Base-by-base conservation (phyloP, 30 jellyfish, hydroid and myxozoan species). In the Aurelia aurita region DNA sequence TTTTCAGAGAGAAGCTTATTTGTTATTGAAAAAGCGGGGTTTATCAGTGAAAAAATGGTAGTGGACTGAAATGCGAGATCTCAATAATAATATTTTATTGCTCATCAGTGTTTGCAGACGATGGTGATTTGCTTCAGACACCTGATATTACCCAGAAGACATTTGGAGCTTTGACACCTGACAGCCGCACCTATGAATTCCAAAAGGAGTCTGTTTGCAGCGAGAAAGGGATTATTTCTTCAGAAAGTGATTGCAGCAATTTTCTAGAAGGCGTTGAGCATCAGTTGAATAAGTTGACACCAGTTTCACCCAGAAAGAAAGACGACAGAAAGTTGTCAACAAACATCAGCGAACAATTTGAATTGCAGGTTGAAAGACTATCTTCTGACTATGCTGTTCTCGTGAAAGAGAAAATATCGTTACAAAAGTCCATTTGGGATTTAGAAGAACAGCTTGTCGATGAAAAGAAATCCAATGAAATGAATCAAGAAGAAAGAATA, bases 341-440 rank as follows among this genome's bases (percentile, higher is more conserved):
- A 60, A 66, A 8, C 10, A 59, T 18, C 63, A 78, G 32, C 16
- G 14, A 79, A 11, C n/a, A 15, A 10, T 14, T 62, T 23, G 62
- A 78, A 18, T 19, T 32, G n/a, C 86, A 74, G 2, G 58, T 74
- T 13, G 57, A 74, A 5, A 13, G 69, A 51, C 25, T 81, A 35
- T 66, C 85, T 0, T 10, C 71, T 13, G 91, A 81, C 51, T 81
- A 81, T 54, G 74, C 68, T 1, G 54, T 12, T n/a, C 59, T 81
- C 69, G 62, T 81, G 49, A 58, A 54, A 54, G 91, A 81, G 9
- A 81, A 69, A 55, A 32, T 69, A 19, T 27, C 34, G 8, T 28
- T 81, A 57, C 49, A 81, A 72, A 81, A 68, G 22, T 22, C 14
- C 27, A 67, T 81, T 19, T 81, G 91, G 91, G 83, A 67, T 3